phyloP scores from a whole-genome alignment of 2,797 vertebrate species.

The Nothura maculosa region DNA sequence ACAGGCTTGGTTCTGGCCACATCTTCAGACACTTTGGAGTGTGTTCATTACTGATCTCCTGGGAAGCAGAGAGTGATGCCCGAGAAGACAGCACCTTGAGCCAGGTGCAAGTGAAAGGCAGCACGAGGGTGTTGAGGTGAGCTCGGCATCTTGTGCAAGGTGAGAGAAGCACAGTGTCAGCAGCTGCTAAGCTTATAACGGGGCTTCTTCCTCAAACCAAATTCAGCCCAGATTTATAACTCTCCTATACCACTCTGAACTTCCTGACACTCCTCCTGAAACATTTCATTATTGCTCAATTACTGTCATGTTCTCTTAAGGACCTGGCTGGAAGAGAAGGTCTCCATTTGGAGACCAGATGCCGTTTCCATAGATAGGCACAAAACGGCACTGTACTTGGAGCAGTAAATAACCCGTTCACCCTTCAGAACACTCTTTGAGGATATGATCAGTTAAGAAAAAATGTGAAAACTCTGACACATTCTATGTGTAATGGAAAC shows the following conservation, averaged over 20 bases:
- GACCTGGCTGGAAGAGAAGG: constrained; percentile 14
- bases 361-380: constrained; percentile 38
- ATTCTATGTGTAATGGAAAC: constrained; percentile 34
- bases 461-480: constrained; percentile 30
- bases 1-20: neutral
- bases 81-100: constrained; percentile 9
- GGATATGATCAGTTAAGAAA: neutral
- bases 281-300: constrained; percentile 65
- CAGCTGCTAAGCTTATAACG: constrained; percentile 37
- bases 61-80: neutral
- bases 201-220: constrained; percentile 56
- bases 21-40: fast-evolving
- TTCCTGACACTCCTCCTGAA: constrained; percentile 57
- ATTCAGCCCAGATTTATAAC: constrained; percentile 56
- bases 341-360: constrained; percentile 70
- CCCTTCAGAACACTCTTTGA: constrained; percentile 40
- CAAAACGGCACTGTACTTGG: neutral
- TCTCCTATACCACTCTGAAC: constrained; percentile 26
- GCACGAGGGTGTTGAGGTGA: neutral
- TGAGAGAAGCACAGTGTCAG: constrained; percentile 44
- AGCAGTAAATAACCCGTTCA: constrained; percentile 36
- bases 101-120: neutral
- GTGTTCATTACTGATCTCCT: neutral
- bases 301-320: constrained; percentile 66
- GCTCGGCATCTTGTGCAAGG: neutral